These are phyloP conservation scores for Pholis gunnellus DNA, from an alignment of 2,113 vertebrate species.

Conservation along the genomic window DNA sequence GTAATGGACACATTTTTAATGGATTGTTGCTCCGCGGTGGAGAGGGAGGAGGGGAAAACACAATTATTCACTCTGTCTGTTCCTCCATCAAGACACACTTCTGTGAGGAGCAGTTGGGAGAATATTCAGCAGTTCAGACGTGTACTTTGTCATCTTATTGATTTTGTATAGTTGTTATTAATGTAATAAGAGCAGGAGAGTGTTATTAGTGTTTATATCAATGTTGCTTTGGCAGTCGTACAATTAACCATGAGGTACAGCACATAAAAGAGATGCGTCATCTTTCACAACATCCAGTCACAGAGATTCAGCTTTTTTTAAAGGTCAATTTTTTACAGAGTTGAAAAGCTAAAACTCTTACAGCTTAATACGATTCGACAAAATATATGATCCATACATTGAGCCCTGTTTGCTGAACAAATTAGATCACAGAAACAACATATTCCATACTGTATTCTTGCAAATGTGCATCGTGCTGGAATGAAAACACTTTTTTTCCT, in stretches of 20 bases:
- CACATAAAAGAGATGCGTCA: neutral
- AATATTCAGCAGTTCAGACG: constrained; percentile 13
- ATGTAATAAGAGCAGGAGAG: neutral
- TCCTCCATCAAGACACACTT: constrained; percentile 31
- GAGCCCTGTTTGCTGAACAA: neutral
- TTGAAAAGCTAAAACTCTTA: neutral
- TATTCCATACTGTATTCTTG: neutral
- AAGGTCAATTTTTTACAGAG: neutral
- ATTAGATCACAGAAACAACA: neutral
- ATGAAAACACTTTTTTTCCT: neutral
- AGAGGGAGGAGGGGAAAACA: constrained; percentile 40
- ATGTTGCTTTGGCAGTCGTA: neutral
- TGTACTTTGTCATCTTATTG: neutral
- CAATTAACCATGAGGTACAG: neutral
- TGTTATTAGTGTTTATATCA: neutral
- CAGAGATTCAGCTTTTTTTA: neutral
- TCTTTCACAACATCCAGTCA: neutral
- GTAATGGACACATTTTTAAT: constrained; percentile 65
- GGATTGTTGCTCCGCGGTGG: constrained; percentile 50
- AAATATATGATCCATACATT: no score
- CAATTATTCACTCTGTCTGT: constrained; percentile 58
- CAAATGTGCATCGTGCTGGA: neutral
- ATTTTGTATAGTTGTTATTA: neutral
- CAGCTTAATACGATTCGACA: neutral
- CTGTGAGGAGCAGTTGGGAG: constrained; percentile 20